phyloP scores from a whole-genome alignment of 2,888 invertebrate species.

The Serripes groenlandicus region DNA sequence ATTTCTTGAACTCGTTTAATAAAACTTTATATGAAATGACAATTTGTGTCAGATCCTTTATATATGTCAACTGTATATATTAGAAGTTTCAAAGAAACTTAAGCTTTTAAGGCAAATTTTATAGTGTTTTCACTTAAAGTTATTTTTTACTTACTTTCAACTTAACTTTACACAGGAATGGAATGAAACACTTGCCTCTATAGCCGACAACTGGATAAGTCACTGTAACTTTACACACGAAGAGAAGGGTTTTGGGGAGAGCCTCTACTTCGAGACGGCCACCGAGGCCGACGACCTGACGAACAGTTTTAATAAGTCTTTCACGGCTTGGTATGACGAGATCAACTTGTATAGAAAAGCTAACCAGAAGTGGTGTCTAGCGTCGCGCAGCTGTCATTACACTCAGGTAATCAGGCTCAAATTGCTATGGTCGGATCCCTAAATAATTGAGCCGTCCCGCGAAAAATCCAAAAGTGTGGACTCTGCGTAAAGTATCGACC shows the following conservation, averaged over 20 bases:
- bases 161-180: constrained; percentile 38
- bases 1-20: neutral
- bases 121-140: neutral
- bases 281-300: neutral
- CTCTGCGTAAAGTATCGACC: too few species aligned
- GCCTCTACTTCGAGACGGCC: constrained; percentile 41
- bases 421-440: too few species aligned
- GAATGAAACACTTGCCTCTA: constrained; percentile 44
- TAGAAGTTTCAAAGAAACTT: neutral
- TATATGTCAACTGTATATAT: neutral
- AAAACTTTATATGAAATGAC: neutral
- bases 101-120: neutral
- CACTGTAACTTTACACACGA: constrained; percentile 52
- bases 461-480: too few species aligned
- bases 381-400: constrained; percentile 37
- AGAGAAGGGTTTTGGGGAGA: constrained; percentile 47
- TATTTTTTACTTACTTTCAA: neutral
- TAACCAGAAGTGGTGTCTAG: constrained; percentile 3
- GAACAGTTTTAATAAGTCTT: neutral
- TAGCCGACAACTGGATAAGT: constrained; percentile 50
- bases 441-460: too few species aligned
- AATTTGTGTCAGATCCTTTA: neutral
- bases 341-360: constrained; percentile 33
- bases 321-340: constrained; percentile 58
- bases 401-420: constrained; percentile 64